Evolutionary conservation across 2,797 vertebrate species (phyloP), one percentile per base, ranked within the genome.

Genomic region (Kryptopterus vitreolus): DNA sequence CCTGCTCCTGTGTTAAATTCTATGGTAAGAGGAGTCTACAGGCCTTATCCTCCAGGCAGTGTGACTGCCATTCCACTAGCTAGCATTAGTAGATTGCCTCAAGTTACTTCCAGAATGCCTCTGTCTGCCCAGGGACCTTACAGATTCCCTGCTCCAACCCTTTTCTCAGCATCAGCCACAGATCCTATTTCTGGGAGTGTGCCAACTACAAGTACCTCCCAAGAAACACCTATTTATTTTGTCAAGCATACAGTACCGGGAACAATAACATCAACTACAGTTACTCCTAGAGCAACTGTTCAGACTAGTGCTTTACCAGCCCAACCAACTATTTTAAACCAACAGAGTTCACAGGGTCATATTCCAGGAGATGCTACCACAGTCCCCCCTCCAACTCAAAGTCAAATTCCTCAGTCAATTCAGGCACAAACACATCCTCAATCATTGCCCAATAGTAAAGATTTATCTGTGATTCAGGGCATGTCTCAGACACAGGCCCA

Each of bases 41-140:
- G 97, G 87, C 95, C 96, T 81, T 98, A 96, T 0, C 90, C 94
- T 18, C 92, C 96, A 2, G 91, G 93, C 0, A 85, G 88, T 61
- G 89, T 98, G 84, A 94, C 96, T 22, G 94, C 97, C 0, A 95
- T 99, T 88, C 96, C 98, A 0, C 89, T 99, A 84, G 92, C 95
- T 89, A 98, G 95, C 89, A 94, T 99, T 84, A 90, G 95, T 79
- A 96, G 97, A 88, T 90, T 98, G 88, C 96, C 98, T 18, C 89
- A 96, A 29, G 90, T 96, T 80, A 90, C 93, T 57, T 96, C 96
- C 12, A 95, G 96, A 81, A 93, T 98, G 86, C 95, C 97, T 2
- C 91, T 97, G 26, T 91, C 94, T 22, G 87, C 95, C 33, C 93
- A 95, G 61, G 92, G 94, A 77, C 84, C 94, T 71, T 98, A 96